Conservation (phyloP, 2,113 vertebrate genomes). For the Onychostruthus taczanowskii region DNA sequence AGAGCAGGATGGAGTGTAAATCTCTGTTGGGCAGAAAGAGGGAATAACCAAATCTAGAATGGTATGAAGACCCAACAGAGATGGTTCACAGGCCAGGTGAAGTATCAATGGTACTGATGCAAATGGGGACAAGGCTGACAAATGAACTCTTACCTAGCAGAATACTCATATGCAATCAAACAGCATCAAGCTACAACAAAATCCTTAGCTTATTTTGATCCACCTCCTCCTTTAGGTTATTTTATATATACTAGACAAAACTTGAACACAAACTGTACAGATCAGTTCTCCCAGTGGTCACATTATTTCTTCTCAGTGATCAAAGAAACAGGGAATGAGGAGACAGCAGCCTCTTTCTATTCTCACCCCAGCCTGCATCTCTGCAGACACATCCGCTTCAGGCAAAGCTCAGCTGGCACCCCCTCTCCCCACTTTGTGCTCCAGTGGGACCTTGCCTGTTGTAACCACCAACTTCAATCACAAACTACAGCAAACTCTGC, state of each 20-base stretch:
- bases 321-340: neutral
- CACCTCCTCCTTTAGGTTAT: neutral
- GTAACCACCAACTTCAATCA: neutral
- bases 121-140: neutral
- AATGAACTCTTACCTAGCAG: neutral
- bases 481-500: neutral
- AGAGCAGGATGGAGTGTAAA: neutral
- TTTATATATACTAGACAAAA: neutral
- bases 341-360: neutral
- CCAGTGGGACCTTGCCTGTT: neutral
- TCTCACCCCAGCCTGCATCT: neutral
- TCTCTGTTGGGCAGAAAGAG: neutral
- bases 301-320: neutral
- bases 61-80: neutral
- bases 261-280: neutral
- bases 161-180: neutral
- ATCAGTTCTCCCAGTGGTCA: neutral
- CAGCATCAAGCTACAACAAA: neutral
- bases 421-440: neutral
- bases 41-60: neutral
- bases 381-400: neutral
- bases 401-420: neutral
- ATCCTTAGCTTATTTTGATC: neutral
- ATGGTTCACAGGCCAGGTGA: neutral
- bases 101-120: neutral